These are phyloP conservation scores for Anastatus disparis DNA, from an alignment of 1,140 invertebrate genomes.

Conservation along the genomic window DNA sequence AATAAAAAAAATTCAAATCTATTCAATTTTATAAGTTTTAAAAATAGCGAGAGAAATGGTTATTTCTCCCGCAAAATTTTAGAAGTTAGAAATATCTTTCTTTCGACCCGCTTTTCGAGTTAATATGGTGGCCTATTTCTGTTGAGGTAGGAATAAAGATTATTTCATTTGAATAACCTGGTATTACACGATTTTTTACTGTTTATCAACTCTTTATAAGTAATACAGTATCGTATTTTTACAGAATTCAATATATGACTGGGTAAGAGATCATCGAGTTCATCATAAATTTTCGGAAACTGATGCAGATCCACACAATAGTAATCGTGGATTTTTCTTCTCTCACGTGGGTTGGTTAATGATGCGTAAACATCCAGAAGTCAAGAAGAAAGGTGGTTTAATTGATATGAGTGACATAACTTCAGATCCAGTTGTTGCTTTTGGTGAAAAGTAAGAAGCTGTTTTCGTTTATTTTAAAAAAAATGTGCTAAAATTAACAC, in stretches of 20 bases:
- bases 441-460: conserved; percentile 31
- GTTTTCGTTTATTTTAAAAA: neutral
- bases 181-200: no score
- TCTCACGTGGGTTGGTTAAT: conserved; percentile 40
- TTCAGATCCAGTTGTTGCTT: conserved; percentile 23
- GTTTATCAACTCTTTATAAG: neutral
- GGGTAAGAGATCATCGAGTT: conserved; percentile 36
- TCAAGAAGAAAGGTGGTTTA: conserved; percentile 20
- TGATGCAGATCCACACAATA: conserved; percentile 39
- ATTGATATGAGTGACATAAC: conserved; percentile 40
- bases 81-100: no score
- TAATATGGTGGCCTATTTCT: no score
- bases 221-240: neutral
- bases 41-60: no score
- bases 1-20: no score
- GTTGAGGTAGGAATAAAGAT: no score
- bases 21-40: no score
- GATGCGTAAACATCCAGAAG: conserved; percentile 38
- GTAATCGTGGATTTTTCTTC: conserved; percentile 36
- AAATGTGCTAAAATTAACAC: no score
- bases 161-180: no score
- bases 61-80: no score
- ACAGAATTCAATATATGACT: conserved; percentile 38
- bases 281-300: conserved; percentile 43
- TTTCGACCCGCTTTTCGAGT: no score